These are phyloP conservation scores for Sterrhoptilus dennistouni DNA, from an alignment of 2,113 vertebrate species.

Conservation along the genomic window DNA sequence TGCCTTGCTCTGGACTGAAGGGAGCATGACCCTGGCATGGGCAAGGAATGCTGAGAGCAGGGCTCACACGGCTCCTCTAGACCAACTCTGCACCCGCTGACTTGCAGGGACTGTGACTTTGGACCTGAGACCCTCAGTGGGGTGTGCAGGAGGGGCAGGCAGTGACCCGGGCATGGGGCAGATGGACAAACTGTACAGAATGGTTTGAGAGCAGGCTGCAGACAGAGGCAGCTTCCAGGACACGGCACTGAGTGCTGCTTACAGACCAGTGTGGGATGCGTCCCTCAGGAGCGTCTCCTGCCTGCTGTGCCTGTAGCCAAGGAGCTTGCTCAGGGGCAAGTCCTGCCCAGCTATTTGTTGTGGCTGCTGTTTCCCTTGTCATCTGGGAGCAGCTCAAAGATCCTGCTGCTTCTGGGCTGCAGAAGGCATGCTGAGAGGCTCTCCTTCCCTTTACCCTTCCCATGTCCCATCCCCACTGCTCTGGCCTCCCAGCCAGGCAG, in stretches of 20 bases:
- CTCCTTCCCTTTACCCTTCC: background rate
- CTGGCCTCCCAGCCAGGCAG: background rate
- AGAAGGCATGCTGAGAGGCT: background rate
- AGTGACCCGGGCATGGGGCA: rapidly evolving
- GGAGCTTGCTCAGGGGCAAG: background rate
- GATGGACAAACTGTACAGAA: background rate
- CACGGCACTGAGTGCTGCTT: background rate
- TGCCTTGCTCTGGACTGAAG: background rate
- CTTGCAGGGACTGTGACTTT: background rate
- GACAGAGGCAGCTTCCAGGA: background rate
- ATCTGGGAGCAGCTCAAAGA: background rate
- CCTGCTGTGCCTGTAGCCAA: background rate
- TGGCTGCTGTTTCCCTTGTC: background rate
- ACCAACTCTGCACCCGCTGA: rapidly evolving
- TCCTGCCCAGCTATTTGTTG: background rate
- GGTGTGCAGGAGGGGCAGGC: background rate
- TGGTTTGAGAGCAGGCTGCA: background rate
- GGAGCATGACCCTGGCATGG: background rate
- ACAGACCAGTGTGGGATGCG: rapidly evolving
- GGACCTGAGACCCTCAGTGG: background rate
- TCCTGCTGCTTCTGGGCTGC: background rate
- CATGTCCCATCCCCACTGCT: background rate
- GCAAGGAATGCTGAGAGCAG: background rate
- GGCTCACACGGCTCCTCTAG: rapidly evolving
- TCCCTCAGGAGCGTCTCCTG: background rate